Evolutionary conservation across 2,888 invertebrate genomes (phyloP), one percentile per base, ranked within the genome.

Genomic region (Frankliniella fusca): DNA sequence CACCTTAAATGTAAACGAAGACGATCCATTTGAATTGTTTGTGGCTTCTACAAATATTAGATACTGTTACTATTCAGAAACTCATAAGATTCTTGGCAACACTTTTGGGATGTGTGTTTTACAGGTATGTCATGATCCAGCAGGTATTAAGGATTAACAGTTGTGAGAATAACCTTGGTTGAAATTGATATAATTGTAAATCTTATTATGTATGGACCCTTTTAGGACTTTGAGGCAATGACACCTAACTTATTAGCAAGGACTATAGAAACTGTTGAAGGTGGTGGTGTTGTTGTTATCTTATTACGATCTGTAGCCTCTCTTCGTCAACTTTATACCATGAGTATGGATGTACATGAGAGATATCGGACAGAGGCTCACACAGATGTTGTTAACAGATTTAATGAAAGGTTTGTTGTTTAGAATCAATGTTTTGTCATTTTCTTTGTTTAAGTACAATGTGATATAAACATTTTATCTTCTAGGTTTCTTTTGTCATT

Each of bases 311-410:
- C 94, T 0, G 91, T 99, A 86, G 91, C 92, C 82, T 98, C 98
- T 0, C 89, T 99, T 48, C 93, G 96, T 87, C 98, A 99, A 87
- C 90, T 99, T 7, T 99, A 96, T 87, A 95, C 98, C 0, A 94
- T 99, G 91, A 94, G 94, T 84, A 99, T 99, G 99, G 99, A 99
- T 90, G 98, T 99, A 0, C 99, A 99, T 90, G 93, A 96, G 84
- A 91, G 96, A 89, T 97, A 95, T 87, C 92, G 98, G 85, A 99
- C 99, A 0, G 98, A 99, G 90, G 95, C 97, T 0, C 96, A 98
- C 87, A 93, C 94, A 87, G 94, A 96, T 86, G 92, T 99, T 23
- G 94, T 96, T 20, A 95, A 96, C 83, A 90, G 99, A 82, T 99
- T 99, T 88, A 99, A 99, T 88, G 99, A 99, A 89, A 91, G 99